Conservation (phyloP, 2,888 invertebrate genomes). For the Baronia brevicornis region DNA sequence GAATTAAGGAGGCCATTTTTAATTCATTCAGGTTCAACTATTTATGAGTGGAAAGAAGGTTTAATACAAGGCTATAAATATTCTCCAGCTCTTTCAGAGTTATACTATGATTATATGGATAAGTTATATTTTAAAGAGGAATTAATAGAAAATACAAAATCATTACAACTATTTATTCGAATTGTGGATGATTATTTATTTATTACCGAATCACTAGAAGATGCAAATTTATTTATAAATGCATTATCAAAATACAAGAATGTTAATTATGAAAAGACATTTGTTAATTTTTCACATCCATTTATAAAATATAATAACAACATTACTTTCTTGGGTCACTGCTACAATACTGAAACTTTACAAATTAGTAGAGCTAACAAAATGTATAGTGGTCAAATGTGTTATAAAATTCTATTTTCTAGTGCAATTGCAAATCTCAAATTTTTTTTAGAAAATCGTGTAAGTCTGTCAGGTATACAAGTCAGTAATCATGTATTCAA, state of each 20-base stretch:
- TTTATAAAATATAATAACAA: slow-evolving; percentile 38
- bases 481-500: slow-evolving; percentile 62
- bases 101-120: slow-evolving; percentile 60
- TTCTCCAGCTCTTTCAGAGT: slow-evolving; percentile 66
- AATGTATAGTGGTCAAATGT: slow-evolving; percentile 59
- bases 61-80: slow-evolving; percentile 67
- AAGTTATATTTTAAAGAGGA: slow-evolving; percentile 43
- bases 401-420: slow-evolving; percentile 62
- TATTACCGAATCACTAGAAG: slow-evolving; percentile 52
- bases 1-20: slow-evolving; percentile 54
- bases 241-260: slow-evolving; percentile 53
- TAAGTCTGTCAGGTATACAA: slow-evolving; percentile 60
- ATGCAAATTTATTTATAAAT: slow-evolving; percentile 48
- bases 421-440: slow-evolving; percentile 37
- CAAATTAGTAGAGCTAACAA: slow-evolving; percentile 53
- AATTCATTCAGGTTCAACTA: slow-evolving; percentile 58
- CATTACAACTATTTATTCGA: slow-evolving; percentile 49
- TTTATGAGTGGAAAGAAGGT: slow-evolving; percentile 64
- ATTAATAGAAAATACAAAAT: slow-evolving; percentile 24
- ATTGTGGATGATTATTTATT: slow-evolving; percentile 70
- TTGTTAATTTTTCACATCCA: slow-evolving; percentile 49
- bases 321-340: slow-evolving; percentile 58
- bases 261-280: slow-evolving; percentile 59
- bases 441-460: slow-evolving; percentile 58
- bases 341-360: slow-evolving; percentile 49